Percentiles rank a stretch among this genome's conserved stretches.
Evolutionary conservation across 2,113 vertebrate species (phyloP).

Genomic region (Apaloderma vittatum): DNA sequence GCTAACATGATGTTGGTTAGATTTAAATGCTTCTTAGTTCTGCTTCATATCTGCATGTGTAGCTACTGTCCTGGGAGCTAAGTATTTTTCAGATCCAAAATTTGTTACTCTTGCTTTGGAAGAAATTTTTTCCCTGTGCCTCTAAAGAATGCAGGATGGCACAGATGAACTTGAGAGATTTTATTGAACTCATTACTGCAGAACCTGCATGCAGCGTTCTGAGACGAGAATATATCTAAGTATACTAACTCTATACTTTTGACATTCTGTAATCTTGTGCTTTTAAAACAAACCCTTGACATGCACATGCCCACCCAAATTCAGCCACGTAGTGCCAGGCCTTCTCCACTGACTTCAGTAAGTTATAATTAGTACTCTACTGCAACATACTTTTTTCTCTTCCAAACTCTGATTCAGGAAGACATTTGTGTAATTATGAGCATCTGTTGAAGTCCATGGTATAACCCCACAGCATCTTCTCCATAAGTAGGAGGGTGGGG

Average conservation of each 20-base stretch:
- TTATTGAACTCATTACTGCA: neutral
- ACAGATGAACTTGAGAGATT: slow-evolving; percentile 12
- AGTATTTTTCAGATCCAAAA: slow-evolving; percentile 24
- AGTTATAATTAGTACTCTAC: neutral
- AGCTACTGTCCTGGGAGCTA: neutral
- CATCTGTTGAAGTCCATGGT: neutral
- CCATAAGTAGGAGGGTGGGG: neutral
- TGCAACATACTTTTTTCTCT: neutral
- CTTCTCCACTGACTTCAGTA: neutral
- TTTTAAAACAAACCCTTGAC: slow-evolving; percentile 9
- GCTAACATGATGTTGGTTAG: neutral
- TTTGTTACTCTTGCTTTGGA: neutral
- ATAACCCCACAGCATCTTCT: neutral
- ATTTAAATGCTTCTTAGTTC: neutral
- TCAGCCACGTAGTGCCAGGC: neutral
- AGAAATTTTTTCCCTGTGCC: neutral
- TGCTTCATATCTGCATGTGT: neutral
- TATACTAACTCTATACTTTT: neutral
- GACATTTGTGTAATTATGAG: neutral
- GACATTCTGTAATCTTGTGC: neutral
- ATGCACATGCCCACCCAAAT: neutral
- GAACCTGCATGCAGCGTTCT: neutral
- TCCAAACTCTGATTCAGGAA: neutral
- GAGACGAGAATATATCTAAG: neutral
- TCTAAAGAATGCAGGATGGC: neutral